Evolutionary conservation across 1,140 invertebrate genomes (phyloP).

Genomic region (Aphis gossypii): DNA sequence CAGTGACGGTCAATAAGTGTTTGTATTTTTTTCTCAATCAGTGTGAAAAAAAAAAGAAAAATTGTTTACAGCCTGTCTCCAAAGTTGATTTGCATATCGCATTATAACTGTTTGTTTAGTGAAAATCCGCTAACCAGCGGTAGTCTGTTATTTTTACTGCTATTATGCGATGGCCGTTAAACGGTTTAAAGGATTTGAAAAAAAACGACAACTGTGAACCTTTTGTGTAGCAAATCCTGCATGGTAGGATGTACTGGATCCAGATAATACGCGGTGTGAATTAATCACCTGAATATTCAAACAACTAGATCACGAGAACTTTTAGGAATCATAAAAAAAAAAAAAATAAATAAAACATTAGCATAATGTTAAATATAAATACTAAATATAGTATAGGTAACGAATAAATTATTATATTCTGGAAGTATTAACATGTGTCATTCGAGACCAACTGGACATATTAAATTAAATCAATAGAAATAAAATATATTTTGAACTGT

Average conservation of each 20-base stretch:
- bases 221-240: background rate
- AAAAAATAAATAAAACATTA: background rate
- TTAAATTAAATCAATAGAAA: background rate
- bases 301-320: background rate
- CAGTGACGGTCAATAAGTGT: conserved; percentile 31
- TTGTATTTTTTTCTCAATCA: conserved; percentile 18
- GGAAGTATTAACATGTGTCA: no score
- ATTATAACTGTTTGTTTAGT: conserved; percentile 40
- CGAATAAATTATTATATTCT: no score
- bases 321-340: background rate
- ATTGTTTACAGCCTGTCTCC: background rate
- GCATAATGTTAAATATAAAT: background rate
- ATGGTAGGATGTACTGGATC: background rate
- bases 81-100: conserved; percentile 32
- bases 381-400: no score
- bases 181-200: conserved; percentile 40
- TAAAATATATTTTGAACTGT: background rate
- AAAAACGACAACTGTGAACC: background rate
- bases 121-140: conserved; percentile 3
- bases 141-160: conserved; percentile 38
- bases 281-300: conserved; percentile 45
- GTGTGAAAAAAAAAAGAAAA: background rate
- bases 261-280: background rate
- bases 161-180: conserved; percentile 43
- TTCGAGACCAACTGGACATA: background rate